Conservation (phyloP, 2,113 vertebrate species). For the Rhea pennata region DNA sequence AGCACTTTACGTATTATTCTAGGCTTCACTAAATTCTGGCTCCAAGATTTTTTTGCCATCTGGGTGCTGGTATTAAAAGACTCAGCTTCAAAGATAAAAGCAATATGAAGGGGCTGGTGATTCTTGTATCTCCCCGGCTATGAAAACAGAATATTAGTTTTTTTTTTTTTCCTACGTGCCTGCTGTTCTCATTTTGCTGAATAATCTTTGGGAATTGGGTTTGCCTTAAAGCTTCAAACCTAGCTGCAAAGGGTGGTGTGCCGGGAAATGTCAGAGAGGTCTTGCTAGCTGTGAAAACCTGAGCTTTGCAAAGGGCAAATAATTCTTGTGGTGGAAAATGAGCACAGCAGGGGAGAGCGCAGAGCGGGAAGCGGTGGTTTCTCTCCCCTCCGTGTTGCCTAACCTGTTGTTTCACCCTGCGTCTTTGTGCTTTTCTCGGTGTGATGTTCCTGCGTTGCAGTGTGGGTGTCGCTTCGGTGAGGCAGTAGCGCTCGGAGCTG, state of each 20-base stretch:
- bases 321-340: not conserved
- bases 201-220: constrained; percentile 26
- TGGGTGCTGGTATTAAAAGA: constrained; percentile 50
- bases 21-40: constrained; percentile 30
- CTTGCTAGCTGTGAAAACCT: not conserved
- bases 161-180: not conserved
- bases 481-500: not conserved
- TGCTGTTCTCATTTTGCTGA: constrained; percentile 52
- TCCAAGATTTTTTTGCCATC: constrained; percentile 61
- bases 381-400: not conserved
- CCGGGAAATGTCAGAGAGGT: not conserved
- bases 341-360: not conserved
- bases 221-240: constrained; percentile 35
- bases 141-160: constrained; percentile 21
- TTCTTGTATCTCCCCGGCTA: not conserved
- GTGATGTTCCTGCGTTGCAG: not conserved
- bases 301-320: not conserved
- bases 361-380: not conserved
- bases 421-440: not conserved
- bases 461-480: not conserved
- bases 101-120: constrained; percentile 29
- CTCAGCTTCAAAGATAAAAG: constrained; percentile 52
- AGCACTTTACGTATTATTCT: constrained; percentile 42
- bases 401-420: not conserved
- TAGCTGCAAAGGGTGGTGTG: constrained; percentile 2